phyloP scores from a whole-genome alignment of 1,140 invertebrate species.

The Trinorchestia longiramus region DNA sequence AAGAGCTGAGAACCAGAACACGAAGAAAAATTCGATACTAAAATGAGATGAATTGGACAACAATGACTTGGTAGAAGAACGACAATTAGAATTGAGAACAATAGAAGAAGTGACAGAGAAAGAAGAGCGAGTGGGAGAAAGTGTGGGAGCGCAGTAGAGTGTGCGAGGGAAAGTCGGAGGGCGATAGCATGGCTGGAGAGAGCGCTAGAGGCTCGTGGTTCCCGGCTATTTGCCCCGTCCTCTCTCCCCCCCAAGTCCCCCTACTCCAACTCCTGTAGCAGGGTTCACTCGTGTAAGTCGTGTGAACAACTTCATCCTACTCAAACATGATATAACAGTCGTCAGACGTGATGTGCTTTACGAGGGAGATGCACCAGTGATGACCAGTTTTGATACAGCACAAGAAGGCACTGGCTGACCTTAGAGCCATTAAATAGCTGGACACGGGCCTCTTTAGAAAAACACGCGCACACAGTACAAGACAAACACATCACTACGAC shows the following conservation, averaged over 20 bases:
- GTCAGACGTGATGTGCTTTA: not conserved
- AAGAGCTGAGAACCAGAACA: not conserved
- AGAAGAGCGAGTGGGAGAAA: conserved; percentile 13
- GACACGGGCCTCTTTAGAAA: too few species aligned
- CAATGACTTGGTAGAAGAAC: not conserved
- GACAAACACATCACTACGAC: not conserved
- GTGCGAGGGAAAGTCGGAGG: not conserved
- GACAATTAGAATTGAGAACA: not conserved
- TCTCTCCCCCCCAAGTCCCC: not conserved
- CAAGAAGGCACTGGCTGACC: not conserved
- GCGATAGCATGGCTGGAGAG: not conserved
- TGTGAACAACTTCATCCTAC: not conserved
- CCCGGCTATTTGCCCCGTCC: not conserved
- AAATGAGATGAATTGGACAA: not conserved
- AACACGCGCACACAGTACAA: too few species aligned
- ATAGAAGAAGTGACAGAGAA: not conserved
- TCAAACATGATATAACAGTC: not conserved
- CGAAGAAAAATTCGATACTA: not conserved
- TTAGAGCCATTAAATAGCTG: not conserved
- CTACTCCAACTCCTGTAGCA: not conserved
- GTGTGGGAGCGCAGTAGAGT: conserved; percentile 21
- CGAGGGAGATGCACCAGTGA: not conserved
- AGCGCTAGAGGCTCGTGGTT: not conserved
- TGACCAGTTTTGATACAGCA: not conserved
- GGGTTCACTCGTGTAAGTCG: not conserved